Evolutionary conservation across 2,113 vertebrate species (phyloP).

Genomic region (Thalassarche chlororhynchos): DNA sequence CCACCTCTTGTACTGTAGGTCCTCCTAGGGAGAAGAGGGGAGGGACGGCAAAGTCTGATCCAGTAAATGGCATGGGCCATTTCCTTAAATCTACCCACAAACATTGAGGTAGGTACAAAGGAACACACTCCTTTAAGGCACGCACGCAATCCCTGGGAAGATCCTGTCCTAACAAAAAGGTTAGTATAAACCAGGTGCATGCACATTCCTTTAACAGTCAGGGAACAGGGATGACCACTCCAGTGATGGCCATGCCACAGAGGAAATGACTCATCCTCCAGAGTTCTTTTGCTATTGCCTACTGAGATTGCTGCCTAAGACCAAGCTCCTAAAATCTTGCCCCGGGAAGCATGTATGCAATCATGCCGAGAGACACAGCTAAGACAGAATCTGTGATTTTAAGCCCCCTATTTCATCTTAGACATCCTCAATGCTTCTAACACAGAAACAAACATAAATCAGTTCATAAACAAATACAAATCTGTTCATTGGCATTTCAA

Average conservation of each 20-base stretch:
- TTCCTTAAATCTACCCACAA: background rate
- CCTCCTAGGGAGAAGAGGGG: background rate
- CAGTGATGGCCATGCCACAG: background rate
- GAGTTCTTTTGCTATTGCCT: background rate
- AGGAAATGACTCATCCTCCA: background rate
- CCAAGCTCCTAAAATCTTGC: background rate
- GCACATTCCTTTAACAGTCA: background rate
- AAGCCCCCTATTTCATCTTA: background rate
- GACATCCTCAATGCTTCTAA: background rate
- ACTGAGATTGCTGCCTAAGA: background rate
- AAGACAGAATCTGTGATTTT: background rate
- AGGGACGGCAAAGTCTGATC: background rate
- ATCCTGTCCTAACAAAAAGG: background rate
- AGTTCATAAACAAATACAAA: background rate
- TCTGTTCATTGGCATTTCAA: background rate
- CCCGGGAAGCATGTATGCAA: fast-evolving
- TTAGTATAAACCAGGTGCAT: fast-evolving
- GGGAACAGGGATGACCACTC: background rate
- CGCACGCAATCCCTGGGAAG: fast-evolving
- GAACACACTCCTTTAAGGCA: background rate
- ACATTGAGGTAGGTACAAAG: background rate
- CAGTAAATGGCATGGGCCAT: no score
- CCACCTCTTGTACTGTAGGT: background rate
- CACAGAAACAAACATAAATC: background rate
- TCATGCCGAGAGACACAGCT: background rate